phyloP scores from a whole-genome alignment of 2,113 vertebrate species.

The Phylloscopus whistleri region DNA sequence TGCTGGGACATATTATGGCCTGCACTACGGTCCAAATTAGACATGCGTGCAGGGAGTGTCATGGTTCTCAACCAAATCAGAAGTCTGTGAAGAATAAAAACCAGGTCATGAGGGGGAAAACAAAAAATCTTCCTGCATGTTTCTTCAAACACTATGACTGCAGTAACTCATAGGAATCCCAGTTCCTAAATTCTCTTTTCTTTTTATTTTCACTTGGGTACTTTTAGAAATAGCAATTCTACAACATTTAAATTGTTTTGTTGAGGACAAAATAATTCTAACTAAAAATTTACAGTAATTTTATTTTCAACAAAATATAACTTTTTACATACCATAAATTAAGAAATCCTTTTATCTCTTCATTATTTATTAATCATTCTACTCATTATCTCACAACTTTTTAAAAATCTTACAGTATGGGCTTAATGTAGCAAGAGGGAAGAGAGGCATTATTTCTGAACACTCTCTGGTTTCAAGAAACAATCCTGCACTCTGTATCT shows the following conservation, averaged over 20 bases:
- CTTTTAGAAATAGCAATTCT: not conserved
- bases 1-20: not conserved
- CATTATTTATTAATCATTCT: not conserved
- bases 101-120: not conserved
- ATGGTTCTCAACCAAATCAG: not conserved
- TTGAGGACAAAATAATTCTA: not conserved
- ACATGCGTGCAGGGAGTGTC: not conserved
- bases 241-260: not conserved
- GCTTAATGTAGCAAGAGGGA: not conserved
- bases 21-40: not conserved
- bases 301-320: not conserved
- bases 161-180: not conserved
- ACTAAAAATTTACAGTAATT: not conserved
- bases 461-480: not conserved
- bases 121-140: not conserved
- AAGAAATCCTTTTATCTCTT: not conserved
- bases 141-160: not conserved
- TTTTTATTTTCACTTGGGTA: not conserved
- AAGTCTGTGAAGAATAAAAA: not conserved
- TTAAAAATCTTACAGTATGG: not conserved
- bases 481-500: not conserved
- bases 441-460: not conserved
- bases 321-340: not conserved
- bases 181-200: not conserved
- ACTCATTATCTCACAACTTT: not conserved